A percentile compares a stretch with the other conserved stretches of the same genome.
phyloP scores from a whole-genome alignment of 2,888 invertebrate species.

The Cepaea hortensis region DNA sequence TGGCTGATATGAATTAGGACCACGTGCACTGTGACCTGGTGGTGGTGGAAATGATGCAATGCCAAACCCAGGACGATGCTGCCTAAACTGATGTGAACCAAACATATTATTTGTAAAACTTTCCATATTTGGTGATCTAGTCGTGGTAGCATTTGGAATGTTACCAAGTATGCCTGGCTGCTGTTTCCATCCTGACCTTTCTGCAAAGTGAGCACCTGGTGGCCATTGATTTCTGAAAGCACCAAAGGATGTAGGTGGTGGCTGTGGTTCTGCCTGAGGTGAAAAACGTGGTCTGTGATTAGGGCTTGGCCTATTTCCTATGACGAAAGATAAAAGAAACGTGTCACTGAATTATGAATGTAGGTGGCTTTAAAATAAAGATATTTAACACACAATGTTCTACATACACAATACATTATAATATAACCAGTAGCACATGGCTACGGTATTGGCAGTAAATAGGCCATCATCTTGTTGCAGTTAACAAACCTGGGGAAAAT shows the following conservation, averaged over 20 bases:
- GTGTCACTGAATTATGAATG: neutral
- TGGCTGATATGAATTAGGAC: neutral
- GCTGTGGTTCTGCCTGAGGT: neutral
- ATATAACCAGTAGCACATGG: no score
- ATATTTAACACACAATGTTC: no score
- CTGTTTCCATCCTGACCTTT: constrained; percentile 9
- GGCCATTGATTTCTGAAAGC: constrained; percentile 18
- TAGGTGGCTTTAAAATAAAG: no score
- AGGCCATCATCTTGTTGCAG: no score
- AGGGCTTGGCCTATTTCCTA: neutral
- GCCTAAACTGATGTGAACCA: neutral
- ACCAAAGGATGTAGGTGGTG: neutral
- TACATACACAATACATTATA: no score
- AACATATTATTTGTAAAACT: constrained; percentile 2
- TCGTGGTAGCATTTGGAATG: neutral
- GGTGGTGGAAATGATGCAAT: neutral
- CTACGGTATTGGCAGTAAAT: no score
- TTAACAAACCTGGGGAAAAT: no score
- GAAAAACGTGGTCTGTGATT: neutral
- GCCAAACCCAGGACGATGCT: neutral
- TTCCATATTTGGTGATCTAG: constrained; percentile 1
- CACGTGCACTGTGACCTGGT: neutral
- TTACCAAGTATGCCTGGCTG: neutral
- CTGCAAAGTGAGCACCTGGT: constrained; percentile 23
- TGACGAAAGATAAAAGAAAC: neutral